Conservation (phyloP, 2,888 invertebrate genomes). For the Rhingia rostrata region DNA sequence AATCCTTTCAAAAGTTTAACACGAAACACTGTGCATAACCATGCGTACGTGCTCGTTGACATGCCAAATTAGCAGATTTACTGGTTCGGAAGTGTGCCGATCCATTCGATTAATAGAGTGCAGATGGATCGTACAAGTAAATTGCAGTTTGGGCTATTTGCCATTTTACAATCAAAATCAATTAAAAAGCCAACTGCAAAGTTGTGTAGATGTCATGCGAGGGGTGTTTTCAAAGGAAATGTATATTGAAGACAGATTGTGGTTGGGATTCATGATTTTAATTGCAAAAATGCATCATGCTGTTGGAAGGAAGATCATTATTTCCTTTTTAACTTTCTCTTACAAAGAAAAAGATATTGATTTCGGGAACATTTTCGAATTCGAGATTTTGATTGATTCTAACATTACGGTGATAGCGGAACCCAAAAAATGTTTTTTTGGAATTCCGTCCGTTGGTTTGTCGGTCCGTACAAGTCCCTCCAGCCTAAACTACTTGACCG, state of each 20-base stretch:
- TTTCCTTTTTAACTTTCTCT: too few relatives aligned
- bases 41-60: neutral
- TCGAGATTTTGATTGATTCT: too few relatives aligned
- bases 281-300: neutral
- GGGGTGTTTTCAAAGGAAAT: neutral
- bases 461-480: too few relatives aligned
- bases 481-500: too few relatives aligned
- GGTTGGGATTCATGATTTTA: neutral
- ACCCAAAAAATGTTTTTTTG: too few relatives aligned
- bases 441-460: too few relatives aligned
- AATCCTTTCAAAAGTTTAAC: too few relatives aligned
- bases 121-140: conserved; percentile 40
- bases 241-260: conserved; percentile 9
- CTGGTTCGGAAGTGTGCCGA: conserved; percentile 34
- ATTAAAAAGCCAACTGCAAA: conserved; percentile 43
- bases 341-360: too few relatives aligned
- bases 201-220: neutral
- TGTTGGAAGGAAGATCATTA: too few relatives aligned
- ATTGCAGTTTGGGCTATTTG: conserved; percentile 28
- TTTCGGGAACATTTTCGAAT: too few relatives aligned
- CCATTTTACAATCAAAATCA: conserved; percentile 44
- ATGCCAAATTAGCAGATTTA: conserved; percentile 22
- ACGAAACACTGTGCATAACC: too few relatives aligned
- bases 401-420: too few relatives aligned
- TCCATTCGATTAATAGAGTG: conserved; percentile 52